Conservation (phyloP, 2,888 invertebrate genomes). For the Bugula neritina region DNA sequence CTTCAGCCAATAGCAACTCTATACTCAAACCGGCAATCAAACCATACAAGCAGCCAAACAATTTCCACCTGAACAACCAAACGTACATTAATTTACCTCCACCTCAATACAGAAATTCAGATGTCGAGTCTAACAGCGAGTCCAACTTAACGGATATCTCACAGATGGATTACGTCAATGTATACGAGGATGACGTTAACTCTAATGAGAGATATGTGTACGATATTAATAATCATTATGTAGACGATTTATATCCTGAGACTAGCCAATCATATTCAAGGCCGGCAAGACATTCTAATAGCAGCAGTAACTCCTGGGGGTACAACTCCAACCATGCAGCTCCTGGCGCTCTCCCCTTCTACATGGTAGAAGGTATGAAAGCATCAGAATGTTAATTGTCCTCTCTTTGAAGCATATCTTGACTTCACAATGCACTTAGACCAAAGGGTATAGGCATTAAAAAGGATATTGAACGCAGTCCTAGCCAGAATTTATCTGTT, state of each 20-base stretch:
- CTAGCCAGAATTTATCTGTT: too few relatives aligned
- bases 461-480: too few relatives aligned
- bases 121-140: background rate
- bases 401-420: background rate
- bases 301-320: background rate
- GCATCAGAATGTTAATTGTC: conserved; percentile 6
- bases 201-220: conserved; percentile 13
- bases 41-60: background rate
- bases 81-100: background rate
- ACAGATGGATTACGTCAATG: conserved; percentile 18
- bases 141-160: background rate
- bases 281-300: background rate
- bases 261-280: conserved; percentile 2
- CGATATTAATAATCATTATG: background rate
- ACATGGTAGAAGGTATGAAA: conserved; percentile 25
- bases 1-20: background rate
- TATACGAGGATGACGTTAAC: background rate
- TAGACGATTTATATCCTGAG: conserved; percentile 20
- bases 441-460: too few relatives aligned
- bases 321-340: background rate
- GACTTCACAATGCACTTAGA: too few relatives aligned
- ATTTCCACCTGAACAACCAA: background rate
- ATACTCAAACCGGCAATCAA: background rate
- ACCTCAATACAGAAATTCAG: background rate
- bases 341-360: conserved; percentile 1